These are phyloP conservation scores for Epiblema foenella DNA, from an alignment of 2,888 invertebrate species.

Conservation along the genomic window DNA sequence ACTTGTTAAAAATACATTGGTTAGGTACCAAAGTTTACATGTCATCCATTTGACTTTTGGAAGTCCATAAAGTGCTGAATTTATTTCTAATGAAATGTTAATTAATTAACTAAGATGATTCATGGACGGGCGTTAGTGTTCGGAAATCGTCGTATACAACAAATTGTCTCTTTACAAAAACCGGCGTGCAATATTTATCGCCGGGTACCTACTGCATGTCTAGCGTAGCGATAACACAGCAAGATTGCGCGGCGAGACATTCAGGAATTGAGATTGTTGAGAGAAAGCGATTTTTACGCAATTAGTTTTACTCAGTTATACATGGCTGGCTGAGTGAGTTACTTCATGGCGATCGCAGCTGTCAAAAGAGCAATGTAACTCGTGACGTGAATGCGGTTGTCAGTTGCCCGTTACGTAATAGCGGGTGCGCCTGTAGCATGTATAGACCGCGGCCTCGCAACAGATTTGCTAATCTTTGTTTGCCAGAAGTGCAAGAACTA, in stretches of 20 bases:
- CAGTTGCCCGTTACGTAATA: constrained; percentile 21
- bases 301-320: constrained; percentile 15
- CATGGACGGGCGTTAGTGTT: no score
- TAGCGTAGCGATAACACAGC: no score
- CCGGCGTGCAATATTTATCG: no score
- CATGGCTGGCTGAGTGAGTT: background rate
- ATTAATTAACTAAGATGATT: no score
- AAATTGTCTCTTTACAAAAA: no score
- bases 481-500: constrained; percentile 2
- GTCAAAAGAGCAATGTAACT: constrained; percentile 15
- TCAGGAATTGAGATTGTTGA: background rate
- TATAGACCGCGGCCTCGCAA: constrained; percentile 9
- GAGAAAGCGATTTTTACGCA: background rate
- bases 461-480: constrained; percentile 9
- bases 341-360: background rate
- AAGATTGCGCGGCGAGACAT: constrained; percentile 14
- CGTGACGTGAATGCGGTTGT: background rate
- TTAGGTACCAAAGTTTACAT: no score
- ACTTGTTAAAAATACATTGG: no score
- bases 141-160: no score
- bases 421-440: background rate
- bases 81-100: no score
- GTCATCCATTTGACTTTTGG: no score
- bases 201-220: no score
- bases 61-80: no score